These are phyloP conservation scores for Thymelicus lineola DNA, from an alignment of 2,888 invertebrate genomes.

Conservation along the genomic window DNA sequence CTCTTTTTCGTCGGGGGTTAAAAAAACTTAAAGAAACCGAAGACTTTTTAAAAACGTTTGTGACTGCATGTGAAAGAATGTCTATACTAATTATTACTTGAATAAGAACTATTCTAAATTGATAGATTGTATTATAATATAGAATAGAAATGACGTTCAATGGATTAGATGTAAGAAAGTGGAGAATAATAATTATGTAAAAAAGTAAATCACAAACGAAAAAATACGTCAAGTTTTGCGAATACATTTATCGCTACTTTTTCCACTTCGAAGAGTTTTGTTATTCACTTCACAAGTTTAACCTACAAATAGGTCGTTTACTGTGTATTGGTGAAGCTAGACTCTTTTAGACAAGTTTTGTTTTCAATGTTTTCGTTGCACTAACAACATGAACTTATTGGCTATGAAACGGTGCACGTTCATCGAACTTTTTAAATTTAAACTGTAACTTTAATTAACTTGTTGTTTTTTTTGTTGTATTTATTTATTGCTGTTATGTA, in stretches of 20 bases:
- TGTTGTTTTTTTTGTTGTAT: not conserved
- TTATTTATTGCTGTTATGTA: too few relatives aligned
- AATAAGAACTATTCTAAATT: not conserved
- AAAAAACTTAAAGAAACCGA: too few relatives aligned
- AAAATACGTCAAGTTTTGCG: slow-evolving; percentile 20
- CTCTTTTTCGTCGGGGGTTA: too few relatives aligned
- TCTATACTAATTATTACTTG: too few relatives aligned
- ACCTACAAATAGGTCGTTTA: slow-evolving; percentile 32
- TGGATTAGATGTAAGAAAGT: slow-evolving; percentile 7
- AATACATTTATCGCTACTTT: slow-evolving; percentile 33
- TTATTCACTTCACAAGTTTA: slow-evolving; percentile 22
- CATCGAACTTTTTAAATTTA: slow-evolving; percentile 4
- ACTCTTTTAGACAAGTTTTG: not conserved
- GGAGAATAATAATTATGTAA: not conserved
- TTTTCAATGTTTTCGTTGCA: slow-evolving; percentile 16
- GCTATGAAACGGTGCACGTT: not conserved
- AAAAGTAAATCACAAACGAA: slow-evolving; percentile 23
- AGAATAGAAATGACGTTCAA: not conserved
- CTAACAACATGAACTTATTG: not conserved
- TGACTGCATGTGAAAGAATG: too few relatives aligned
- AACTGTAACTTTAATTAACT: not conserved
- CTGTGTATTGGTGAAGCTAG: slow-evolving; percentile 18
- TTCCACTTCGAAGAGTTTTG: slow-evolving; percentile 28
- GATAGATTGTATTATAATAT: not conserved
- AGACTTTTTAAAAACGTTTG: too few relatives aligned